Conservation (phyloP, 2,888 invertebrate genomes). For the Calephelis perditalis region DNA sequence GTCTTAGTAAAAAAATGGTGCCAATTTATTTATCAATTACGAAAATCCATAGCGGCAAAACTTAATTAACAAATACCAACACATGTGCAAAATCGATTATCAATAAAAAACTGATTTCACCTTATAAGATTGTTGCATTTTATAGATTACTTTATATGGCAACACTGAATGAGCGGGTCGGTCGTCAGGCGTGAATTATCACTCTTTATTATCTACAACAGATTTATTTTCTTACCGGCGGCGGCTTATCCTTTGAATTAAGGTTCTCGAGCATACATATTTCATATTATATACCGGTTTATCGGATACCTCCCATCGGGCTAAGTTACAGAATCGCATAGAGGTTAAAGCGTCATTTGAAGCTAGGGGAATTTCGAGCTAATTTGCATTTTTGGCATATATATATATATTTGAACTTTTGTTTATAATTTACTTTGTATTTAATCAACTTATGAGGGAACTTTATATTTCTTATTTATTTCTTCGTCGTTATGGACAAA, state of each 20-base stretch:
- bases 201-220: slow-evolving; percentile 54
- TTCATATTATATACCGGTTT: slow-evolving; percentile 43
- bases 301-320: slow-evolving; percentile 40
- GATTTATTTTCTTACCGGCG: slow-evolving; percentile 46
- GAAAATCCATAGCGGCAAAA: neutral
- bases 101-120: slow-evolving; percentile 1
- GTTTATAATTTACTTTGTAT: no score
- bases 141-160: slow-evolving; percentile 34
- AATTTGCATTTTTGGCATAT: slow-evolving; percentile 44
- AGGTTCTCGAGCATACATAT: slow-evolving; percentile 55
- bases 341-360: slow-evolving; percentile 29
- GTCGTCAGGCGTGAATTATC: slow-evolving; percentile 50
- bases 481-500: no score
- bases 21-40: neutral
- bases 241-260: slow-evolving; percentile 63
- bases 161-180: slow-evolving; percentile 22
- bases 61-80: slow-evolving; percentile 3
- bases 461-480: no score
- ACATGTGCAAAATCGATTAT: neutral
- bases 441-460: no score
- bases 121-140: slow-evolving; percentile 23
- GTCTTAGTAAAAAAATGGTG: neutral
- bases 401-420: no score
- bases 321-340: slow-evolving; percentile 26
- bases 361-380: slow-evolving; percentile 54